Evolutionary conservation across 2,113 vertebrate genomes (phyloP).

Genomic region (Gymnocephalus cernua): DNA sequence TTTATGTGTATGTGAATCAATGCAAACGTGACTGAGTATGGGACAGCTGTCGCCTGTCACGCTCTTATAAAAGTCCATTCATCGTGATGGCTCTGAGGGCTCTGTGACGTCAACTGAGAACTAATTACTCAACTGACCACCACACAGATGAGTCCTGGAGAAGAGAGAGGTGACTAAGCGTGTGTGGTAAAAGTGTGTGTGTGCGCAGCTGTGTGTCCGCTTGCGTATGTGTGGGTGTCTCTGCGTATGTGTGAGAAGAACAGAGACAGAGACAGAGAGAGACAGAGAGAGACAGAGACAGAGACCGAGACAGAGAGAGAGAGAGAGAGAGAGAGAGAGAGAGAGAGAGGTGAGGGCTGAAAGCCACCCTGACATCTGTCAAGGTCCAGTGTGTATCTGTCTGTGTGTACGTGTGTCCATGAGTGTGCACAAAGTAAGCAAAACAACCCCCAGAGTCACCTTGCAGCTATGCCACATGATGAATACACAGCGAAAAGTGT

Average conservation of each 20-base stretch:
- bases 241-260: slow-evolving; percentile 8
- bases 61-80: slow-evolving; percentile 29
- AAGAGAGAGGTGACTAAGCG: slow-evolving; percentile 54
- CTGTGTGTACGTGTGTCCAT: slow-evolving; percentile 20
- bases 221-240: background rate
- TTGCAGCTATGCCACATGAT: slow-evolving; percentile 75
- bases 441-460: slow-evolving; percentile 76
- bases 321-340: background rate
- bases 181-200: slow-evolving; percentile 6
- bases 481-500: slow-evolving; percentile 74
- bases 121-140: slow-evolving; percentile 63
- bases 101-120: slow-evolving; percentile 49
- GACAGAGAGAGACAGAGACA: background rate
- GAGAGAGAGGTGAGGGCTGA: slow-evolving; percentile 18
- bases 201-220: slow-evolving; percentile 9
- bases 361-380: slow-evolving; percentile 68
- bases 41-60: slow-evolving; percentile 40
- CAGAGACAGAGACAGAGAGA: background rate
- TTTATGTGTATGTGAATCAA: slow-evolving; percentile 14
- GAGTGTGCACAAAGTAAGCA: slow-evolving; percentile 36
- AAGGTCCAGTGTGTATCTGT: slow-evolving; percentile 56
- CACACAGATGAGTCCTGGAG: slow-evolving; percentile 41
- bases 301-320: background rate
- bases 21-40: slow-evolving; percentile 5
- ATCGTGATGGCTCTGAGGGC: slow-evolving; percentile 26